Conservation (phyloP, 2,113 vertebrate species). For the Boulengerochromis microlepis region DNA sequence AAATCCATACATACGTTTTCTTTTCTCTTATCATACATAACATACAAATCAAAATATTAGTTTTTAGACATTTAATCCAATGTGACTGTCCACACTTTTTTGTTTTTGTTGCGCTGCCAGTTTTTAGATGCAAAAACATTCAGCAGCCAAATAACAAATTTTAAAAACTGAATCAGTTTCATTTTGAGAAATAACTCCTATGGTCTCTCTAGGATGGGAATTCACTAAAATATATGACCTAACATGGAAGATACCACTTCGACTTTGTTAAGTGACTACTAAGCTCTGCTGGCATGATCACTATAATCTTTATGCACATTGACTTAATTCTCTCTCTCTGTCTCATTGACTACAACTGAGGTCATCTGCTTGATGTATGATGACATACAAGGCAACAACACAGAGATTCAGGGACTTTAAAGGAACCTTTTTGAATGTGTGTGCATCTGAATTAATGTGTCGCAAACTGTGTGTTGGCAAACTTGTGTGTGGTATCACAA, state of each 20-base stretch:
- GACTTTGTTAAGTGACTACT: background rate
- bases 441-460: background rate
- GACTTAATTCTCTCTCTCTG: background rate
- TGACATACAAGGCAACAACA: conserved; percentile 13
- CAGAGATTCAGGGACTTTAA: background rate
- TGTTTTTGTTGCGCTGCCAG: background rate
- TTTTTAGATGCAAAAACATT: background rate
- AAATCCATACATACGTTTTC: background rate
- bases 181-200: background rate
- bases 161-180: background rate
- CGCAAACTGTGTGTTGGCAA: background rate
- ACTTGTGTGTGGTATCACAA: background rate
- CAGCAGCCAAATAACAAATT: background rate
- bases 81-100: background rate
- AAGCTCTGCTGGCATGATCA: background rate
- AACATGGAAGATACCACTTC: background rate
- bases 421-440: background rate
- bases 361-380: conserved; percentile 19
- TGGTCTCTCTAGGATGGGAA: background rate
- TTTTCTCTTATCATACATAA: background rate
- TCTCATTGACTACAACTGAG: background rate
- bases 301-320: background rate
- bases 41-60: background rate
- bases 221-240: background rate
- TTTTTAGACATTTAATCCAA: background rate